A percentile compares a stretch with the other conserved stretches of the same genome.
Conservation (phyloP, 2,797 vertebrate genomes). For the Gymnodraco acuticeps region DNA sequence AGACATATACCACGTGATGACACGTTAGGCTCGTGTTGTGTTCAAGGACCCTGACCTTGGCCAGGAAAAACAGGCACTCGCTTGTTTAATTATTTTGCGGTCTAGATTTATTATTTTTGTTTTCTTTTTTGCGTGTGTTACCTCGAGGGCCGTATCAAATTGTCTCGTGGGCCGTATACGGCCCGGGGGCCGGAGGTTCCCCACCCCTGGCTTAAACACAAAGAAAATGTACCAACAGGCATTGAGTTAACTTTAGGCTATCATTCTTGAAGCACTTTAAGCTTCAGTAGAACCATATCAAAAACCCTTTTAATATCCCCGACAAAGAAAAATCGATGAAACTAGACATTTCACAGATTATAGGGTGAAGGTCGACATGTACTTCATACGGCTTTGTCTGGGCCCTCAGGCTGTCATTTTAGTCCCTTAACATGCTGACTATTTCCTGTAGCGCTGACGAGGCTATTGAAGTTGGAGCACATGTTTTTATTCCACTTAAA, state of each 20-base stretch:
- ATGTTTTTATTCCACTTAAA: slow-evolving; percentile 3
- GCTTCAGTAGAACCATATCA: background rate
- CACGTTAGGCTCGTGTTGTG: too few species aligned
- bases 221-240: background rate
- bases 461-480: background rate
- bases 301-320: background rate
- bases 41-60: too few species aligned
- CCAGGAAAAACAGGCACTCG: too few species aligned
- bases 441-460: slow-evolving; percentile 9
- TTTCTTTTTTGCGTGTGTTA: too few species aligned
- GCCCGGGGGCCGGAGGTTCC: too few species aligned
- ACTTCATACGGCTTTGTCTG: background rate
- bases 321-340: background rate
- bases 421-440: background rate
- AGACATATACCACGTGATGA: too few species aligned
- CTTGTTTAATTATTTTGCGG: too few species aligned
- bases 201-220: background rate
- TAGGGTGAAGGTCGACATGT: slow-evolving; percentile 2
- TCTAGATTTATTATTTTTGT: too few species aligned
- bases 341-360: background rate
- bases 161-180: too few species aligned
- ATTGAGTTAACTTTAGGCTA: background rate
- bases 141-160: too few species aligned
- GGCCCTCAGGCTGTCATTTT: slow-evolving; percentile 3
- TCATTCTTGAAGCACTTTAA: background rate